Conservation (phyloP, 2,797 vertebrate species). For the Anniella stebbinsi region DNA sequence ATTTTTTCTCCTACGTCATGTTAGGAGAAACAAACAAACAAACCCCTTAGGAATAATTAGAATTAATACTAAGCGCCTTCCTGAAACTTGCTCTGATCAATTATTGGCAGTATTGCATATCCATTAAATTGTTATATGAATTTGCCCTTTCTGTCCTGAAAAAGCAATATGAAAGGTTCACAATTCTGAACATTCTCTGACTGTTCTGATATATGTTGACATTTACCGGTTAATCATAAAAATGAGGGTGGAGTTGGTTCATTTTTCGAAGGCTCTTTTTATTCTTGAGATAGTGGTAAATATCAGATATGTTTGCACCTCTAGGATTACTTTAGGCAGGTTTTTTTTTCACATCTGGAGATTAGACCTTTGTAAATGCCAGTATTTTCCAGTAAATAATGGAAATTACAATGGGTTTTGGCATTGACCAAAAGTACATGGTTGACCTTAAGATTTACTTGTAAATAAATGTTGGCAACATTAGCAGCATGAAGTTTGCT, state of each 20-base stretch:
- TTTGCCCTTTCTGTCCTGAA: too few relatives aligned
- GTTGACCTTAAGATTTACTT: neutral
- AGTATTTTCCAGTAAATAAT: neutral
- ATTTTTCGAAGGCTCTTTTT: neutral
- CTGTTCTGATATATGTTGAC: neutral
- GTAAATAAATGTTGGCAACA: neutral
- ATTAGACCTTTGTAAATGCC: neutral
- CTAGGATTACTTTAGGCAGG: neutral
- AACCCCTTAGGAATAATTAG: neutral
- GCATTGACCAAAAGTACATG: neutral
- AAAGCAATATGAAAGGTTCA: neutral
- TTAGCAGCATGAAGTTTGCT: neutral
- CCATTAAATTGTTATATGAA: neutral
- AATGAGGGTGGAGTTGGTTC: neutral
- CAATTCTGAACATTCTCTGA: neutral
- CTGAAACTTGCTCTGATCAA: too few relatives aligned
- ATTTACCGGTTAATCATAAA: neutral
- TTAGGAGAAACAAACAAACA: neutral
- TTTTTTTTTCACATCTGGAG: neutral
- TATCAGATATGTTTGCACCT: neutral
- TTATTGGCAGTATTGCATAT: neutral
- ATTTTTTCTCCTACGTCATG: neutral
- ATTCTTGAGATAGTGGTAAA: neutral
- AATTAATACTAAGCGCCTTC: too few relatives aligned
- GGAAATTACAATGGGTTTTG: neutral